phyloP scores from a whole-genome alignment of 2,113 vertebrate genomes.

The Petroica traversi region DNA sequence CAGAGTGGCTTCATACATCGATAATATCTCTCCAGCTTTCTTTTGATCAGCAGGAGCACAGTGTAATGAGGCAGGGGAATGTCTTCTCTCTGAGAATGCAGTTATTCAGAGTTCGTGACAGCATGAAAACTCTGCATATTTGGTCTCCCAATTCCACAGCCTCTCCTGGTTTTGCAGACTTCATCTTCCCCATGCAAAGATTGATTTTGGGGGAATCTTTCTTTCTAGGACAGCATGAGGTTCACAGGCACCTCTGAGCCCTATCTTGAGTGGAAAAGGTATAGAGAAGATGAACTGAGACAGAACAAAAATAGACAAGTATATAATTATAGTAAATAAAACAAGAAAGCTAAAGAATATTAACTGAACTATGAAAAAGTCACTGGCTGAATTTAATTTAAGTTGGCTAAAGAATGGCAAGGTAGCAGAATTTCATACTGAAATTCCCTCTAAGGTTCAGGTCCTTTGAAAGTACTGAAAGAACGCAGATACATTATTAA shows the following conservation, averaged over 20 bases:
- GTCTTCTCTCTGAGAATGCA: not conserved
- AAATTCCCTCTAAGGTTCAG: not conserved
- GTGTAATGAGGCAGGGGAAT: not conserved
- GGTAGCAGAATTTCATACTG: not conserved
- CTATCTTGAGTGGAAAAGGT: not conserved
- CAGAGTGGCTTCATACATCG: not conserved
- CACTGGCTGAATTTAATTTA: not conserved
- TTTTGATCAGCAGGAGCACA: constrained; percentile 24
- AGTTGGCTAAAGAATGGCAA: not conserved
- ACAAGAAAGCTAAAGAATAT: not conserved
- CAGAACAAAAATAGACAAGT: not conserved
- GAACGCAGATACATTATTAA: not conserved
- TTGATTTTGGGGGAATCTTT: not conserved
- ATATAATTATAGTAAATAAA: not conserved
- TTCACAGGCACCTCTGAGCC: not conserved
- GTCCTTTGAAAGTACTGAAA: not conserved
- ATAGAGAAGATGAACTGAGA: not conserved
- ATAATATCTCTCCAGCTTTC: not conserved
- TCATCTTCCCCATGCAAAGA: not conserved
- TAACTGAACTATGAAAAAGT: not conserved
- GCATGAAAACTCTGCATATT: not conserved
- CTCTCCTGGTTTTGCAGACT: not conserved
- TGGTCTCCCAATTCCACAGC: not conserved
- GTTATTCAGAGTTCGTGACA: constrained; percentile 36
- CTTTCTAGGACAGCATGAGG: not conserved